These are phyloP conservation scores for Sphenopsis melanotis DNA, from an alignment of 2,797 vertebrate species.

Conservation along the genomic window DNA sequence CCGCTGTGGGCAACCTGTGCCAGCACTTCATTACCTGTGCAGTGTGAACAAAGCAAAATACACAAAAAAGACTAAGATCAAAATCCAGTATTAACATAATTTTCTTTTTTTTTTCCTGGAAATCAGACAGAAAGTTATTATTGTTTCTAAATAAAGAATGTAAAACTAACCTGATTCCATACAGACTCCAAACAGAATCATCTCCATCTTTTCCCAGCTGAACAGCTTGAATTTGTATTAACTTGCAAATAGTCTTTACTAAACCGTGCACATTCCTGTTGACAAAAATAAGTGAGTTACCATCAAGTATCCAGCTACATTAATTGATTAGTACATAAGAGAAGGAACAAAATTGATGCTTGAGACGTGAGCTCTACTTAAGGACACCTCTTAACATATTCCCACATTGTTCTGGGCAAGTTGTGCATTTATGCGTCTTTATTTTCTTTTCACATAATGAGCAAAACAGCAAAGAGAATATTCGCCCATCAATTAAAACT, in stretches of 20 bases:
- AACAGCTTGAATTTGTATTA: conserved; percentile 86
- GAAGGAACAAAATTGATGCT: not conserved
- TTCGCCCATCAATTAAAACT: not conserved
- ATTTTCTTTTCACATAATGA: not conserved
- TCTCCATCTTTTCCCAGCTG: conserved; percentile 64
- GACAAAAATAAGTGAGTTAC: not conserved
- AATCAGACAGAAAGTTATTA: not conserved
- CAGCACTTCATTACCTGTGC: not conserved
- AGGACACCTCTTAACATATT: not conserved
- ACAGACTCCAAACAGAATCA: conserved; percentile 64
- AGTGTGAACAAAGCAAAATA: not conserved
- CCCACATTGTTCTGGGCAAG: not conserved
- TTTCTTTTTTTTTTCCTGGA: not conserved
- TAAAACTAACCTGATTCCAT: conserved; percentile 75
- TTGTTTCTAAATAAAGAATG: not conserved
- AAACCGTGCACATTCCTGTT: conserved; percentile 88
- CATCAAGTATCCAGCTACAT: not conserved
- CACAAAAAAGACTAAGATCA: not conserved
- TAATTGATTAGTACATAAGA: not conserved
- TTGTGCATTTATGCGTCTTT: fast-evolving
- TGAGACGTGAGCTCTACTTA: not conserved
- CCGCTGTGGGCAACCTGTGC: not conserved
- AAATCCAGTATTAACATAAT: not conserved
- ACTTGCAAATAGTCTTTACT: conserved; percentile 83
- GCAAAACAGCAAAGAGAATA: not conserved